A percentile compares a stretch with the other conserved stretches of the same genome.
Evolutionary conservation across 2,113 vertebrate species (phyloP).

Genomic region (Diphyllodes magnificus): DNA sequence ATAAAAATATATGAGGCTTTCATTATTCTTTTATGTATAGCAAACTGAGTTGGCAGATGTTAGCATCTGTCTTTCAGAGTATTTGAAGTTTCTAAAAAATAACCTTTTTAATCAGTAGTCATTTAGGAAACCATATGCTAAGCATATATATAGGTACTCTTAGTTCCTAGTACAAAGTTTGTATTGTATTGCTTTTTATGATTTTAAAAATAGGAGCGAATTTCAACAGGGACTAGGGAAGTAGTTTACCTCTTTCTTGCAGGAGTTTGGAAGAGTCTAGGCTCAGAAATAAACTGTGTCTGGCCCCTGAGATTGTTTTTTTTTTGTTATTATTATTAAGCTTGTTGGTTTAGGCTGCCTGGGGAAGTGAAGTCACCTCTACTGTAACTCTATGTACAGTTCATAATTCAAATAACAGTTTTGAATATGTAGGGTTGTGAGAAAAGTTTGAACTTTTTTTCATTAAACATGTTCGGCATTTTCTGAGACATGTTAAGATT

Average conservation of each 20-base stretch:
- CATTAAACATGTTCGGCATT: conserved; percentile 36
- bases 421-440: conserved; percentile 38
- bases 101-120: neutral
- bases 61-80: neutral
- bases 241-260: neutral
- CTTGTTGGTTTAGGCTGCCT: conserved; percentile 1
- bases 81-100: neutral
- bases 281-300: neutral
- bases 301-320: neutral
- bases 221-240: neutral
- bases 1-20: neutral
- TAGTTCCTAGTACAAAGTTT: neutral
- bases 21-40: neutral
- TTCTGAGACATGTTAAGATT: neutral
- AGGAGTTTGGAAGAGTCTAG: neutral
- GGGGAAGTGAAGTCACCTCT: conserved; percentile 26
- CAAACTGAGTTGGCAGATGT: neutral
- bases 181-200: neutral
- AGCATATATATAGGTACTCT: neutral
- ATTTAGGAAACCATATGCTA: neutral
- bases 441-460: conserved; percentile 58
- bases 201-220: neutral
- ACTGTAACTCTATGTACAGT: neutral
- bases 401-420: conserved; percentile 12
- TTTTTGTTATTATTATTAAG: neutral